phyloP scores from a whole-genome alignment of 2,113 vertebrate genomes.

The Pelusios castaneus region DNA sequence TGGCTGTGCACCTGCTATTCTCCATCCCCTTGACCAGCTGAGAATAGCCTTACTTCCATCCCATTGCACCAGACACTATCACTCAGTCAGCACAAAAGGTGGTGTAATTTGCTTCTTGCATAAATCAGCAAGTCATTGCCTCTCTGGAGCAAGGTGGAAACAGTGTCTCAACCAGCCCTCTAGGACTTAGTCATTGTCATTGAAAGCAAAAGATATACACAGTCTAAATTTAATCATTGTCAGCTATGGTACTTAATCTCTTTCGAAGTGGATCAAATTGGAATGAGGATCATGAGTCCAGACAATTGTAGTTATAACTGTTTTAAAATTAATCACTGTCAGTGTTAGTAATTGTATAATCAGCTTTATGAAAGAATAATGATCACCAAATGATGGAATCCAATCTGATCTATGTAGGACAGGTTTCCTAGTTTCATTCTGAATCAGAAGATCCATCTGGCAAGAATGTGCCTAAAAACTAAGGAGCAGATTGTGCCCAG shows the following conservation, averaged over 20 bases:
- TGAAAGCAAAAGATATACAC: background rate
- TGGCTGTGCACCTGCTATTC: background rate
- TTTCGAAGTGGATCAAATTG: background rate
- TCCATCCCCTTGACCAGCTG: background rate
- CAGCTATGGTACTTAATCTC: background rate
- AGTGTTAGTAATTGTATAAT: background rate
- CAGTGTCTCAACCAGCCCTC: background rate
- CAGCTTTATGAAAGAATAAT: background rate
- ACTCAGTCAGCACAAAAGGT: background rate
- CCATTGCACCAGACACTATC: background rate
- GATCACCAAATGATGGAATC: background rate
- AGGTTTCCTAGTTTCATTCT: background rate
- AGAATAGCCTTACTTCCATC: background rate
- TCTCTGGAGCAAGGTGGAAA: background rate
- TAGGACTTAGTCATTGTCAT: background rate
- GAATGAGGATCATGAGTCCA: background rate
- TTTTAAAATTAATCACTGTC: background rate
- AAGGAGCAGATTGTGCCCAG: background rate
- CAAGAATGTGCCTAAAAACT: background rate
- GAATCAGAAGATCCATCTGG: background rate
- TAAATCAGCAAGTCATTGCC: fast-evolving
- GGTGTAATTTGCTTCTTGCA: background rate
- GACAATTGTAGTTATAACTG: background rate
- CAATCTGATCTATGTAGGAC: background rate
- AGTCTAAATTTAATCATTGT: background rate